Evolutionary conservation across 2,113 vertebrate species (phyloP).

Genomic region (Paratilapia polleni): DNA sequence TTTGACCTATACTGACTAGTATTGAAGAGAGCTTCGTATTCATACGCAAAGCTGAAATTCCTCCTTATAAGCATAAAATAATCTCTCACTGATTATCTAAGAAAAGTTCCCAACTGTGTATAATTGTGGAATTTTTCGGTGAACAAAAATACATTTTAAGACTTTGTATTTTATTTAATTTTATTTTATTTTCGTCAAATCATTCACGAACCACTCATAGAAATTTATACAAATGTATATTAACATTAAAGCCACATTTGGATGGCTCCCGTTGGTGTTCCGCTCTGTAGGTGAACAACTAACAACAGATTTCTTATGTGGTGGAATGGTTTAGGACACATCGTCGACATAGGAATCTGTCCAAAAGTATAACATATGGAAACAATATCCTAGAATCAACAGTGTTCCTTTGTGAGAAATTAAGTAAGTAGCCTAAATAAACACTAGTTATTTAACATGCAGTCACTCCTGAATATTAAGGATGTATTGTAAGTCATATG

Average conservation of each 20-base stretch:
- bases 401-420: background rate
- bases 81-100: too few species aligned
- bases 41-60: background rate
- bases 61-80: background rate
- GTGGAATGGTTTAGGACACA: background rate
- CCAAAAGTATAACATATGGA: background rate
- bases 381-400: background rate
- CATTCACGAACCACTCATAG: background rate
- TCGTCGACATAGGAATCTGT: background rate
- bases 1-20: too few species aligned
- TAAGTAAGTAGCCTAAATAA: background rate
- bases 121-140: background rate
- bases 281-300: background rate
- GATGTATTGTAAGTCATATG: background rate
- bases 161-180: background rate
- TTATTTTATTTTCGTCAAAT: background rate
- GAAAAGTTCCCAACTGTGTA: background rate
- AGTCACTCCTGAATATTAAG: background rate
- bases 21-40: background rate
- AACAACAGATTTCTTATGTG: background rate
- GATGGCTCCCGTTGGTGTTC: background rate
- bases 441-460: background rate
- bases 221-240: background rate
- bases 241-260: background rate
- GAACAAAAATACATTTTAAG: background rate